A percentile compares a stretch with the other conserved stretches of the same genome.
Conservation (phyloP, 37 sponge, comb jelly and placozoan genomes). For the Geodia barretti region DNA sequence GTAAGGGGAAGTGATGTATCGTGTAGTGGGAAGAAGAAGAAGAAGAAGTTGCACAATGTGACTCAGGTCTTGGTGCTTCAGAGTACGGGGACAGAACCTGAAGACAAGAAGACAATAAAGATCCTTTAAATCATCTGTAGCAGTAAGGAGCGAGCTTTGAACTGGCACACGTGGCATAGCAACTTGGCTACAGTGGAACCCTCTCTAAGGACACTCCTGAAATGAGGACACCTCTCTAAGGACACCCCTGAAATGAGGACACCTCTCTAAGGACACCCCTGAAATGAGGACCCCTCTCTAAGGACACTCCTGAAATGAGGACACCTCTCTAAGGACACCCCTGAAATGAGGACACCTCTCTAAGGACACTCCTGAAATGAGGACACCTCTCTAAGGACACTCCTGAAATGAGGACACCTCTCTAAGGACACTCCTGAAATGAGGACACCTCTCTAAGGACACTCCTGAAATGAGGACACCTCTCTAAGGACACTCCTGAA, state of each 20-base stretch:
- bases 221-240: slow-evolving; percentile 1
- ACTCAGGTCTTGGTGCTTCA: slow-evolving; percentile 54
- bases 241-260: neutral
- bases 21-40: slow-evolving; percentile 47
- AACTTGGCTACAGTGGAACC: neutral
- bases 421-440: neutral
- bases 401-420: neutral
- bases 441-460: too few species aligned
- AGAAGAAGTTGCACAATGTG: slow-evolving; percentile 57
- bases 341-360: neutral
- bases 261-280: slow-evolving; percentile 13
- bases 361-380: neutral
- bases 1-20: slow-evolving; percentile 86
- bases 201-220: too few species aligned
- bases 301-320: too few species aligned
- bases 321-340: too few species aligned
- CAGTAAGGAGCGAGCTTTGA: neutral
- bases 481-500: slow-evolving; percentile 33
- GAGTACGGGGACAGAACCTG: slow-evolving; percentile 44
- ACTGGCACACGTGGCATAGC: neutral
- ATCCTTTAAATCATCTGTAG: too few species aligned
- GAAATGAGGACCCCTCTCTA: neutral
- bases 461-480: neutral
- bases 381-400: slow-evolving; percentile 7
- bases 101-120: neutral